A percentile compares a stretch with the other conserved stretches of the same genome.
phyloP scores from a whole-genome alignment of 2,888 invertebrate genomes.

The Ophraella communa region DNA sequence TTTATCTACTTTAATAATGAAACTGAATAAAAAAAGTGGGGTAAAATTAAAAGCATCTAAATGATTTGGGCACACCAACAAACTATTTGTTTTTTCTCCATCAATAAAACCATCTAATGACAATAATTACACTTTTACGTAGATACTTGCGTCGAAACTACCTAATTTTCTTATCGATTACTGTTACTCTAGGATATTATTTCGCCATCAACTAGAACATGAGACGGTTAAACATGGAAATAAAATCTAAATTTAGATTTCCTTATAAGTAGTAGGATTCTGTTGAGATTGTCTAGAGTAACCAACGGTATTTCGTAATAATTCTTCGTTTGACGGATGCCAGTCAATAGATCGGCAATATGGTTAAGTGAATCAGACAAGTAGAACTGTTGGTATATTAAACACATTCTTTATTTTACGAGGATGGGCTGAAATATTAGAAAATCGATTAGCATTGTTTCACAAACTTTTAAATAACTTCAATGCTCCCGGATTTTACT shows the following conservation, averaged over 20 bases:
- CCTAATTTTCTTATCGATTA: constrained; percentile 27
- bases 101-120: background rate
- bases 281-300: constrained; percentile 46
- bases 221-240: constrained; percentile 31
- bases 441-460: background rate
- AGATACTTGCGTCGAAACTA: background rate
- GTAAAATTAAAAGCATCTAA: no score
- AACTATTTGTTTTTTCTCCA: background rate
- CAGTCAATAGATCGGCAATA: constrained; percentile 20
- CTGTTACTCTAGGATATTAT: constrained; percentile 38
- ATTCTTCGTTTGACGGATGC: constrained; percentile 39
- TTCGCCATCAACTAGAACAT: constrained; percentile 39
- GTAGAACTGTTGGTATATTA: background rate
- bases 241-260: constrained; percentile 44
- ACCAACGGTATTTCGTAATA: constrained; percentile 49
- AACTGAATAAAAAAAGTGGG: no score
- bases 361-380: constrained; percentile 2
- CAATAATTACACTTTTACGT: background rate
- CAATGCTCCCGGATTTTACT: no score
- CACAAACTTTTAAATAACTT: no score
- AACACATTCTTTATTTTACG: background rate
- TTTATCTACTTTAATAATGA: no score
- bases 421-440: background rate
- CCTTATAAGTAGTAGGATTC: constrained; percentile 42
- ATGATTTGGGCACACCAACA: background rate